Evolutionary conservation across 1,140 invertebrate genomes (phyloP).

Genomic region (Chironomus striatipennis): DNA sequence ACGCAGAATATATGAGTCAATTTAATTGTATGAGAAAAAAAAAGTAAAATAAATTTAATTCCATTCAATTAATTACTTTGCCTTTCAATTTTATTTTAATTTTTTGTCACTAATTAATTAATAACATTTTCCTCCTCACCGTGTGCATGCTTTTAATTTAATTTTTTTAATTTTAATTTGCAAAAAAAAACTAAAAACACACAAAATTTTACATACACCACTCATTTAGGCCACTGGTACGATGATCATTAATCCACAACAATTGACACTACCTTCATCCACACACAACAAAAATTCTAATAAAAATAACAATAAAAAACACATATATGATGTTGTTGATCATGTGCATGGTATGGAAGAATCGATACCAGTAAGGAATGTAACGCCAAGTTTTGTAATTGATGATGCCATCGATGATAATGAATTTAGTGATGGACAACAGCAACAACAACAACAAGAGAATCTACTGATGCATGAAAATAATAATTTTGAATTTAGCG

Average conservation of each 20-base stretch:
- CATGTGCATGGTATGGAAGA: background rate
- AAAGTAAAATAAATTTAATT: too few species aligned
- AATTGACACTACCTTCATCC: background rate
- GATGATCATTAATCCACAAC: slow-evolving; percentile 1
- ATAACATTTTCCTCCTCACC: background rate
- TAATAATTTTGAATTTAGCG: slow-evolving; percentile 10
- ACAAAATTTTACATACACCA: background rate
- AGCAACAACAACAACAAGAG: background rate
- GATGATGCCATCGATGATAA: background rate
- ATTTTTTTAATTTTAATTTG: background rate
- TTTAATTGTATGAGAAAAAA: too few species aligned
- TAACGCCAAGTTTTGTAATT: background rate
- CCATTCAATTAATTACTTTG: too few species aligned
- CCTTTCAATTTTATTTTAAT: background rate
- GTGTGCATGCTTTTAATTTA: background rate
- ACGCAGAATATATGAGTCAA: too few species aligned
- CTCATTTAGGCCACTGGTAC: background rate
- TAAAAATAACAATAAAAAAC: background rate
- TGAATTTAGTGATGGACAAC: background rate
- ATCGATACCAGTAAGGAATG: background rate
- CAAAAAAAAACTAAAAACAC: background rate
- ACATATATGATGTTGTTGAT: background rate
- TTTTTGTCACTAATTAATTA: background rate
- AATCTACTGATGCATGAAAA: background rate
- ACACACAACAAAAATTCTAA: too few species aligned